These are phyloP conservation scores for Heloderma charlesbogerti DNA, from an alignment of 2,113 vertebrate genomes.

Conservation along the genomic window DNA sequence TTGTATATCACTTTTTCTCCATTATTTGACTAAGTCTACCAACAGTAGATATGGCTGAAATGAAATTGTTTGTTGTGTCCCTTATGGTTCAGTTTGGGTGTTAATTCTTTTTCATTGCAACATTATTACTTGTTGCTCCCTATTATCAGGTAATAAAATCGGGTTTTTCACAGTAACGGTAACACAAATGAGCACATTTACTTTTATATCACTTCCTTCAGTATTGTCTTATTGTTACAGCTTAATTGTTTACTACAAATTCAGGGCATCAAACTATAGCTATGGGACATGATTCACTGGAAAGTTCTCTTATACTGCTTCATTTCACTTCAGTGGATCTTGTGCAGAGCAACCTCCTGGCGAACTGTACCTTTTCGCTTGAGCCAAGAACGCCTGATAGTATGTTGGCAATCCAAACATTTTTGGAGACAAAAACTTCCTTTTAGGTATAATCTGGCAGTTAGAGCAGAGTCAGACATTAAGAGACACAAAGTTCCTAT, in stretches of 20 bases:
- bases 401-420: neutral
- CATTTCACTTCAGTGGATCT: neutral
- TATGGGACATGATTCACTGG: neutral
- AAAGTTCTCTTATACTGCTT: neutral
- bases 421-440: neutral
- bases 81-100: neutral
- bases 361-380: neutral
- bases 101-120: slow-evolving; percentile 14
- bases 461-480: neutral
- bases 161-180: neutral
- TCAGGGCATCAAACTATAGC: neutral
- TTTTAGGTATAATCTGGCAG: neutral
- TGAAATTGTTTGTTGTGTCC: neutral
- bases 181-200: slow-evolving; percentile 2
- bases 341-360: neutral
- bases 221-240: neutral
- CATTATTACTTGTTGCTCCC: neutral
- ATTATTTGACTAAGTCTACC: neutral
- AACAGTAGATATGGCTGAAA: neutral
- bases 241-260: neutral
- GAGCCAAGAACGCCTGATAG: neutral
- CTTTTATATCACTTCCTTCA: neutral
- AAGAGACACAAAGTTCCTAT: neutral
- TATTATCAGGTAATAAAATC: neutral
- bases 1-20: neutral